Conservation (phyloP, 2,113 vertebrate genomes). For the Hystrix cristata region DNA sequence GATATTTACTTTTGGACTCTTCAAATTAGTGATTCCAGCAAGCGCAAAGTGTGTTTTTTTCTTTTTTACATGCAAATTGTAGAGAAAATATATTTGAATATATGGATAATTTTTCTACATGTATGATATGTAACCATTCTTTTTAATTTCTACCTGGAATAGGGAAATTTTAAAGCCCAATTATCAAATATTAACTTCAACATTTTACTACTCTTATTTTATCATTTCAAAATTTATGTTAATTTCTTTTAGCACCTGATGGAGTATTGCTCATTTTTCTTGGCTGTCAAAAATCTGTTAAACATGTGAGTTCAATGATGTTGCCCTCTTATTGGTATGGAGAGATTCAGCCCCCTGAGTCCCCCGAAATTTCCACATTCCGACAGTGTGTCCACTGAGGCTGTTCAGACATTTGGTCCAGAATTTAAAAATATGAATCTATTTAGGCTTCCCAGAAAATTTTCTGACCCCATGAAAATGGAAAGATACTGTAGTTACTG, state of each 20-base stretch:
- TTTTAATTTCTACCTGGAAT: neutral
- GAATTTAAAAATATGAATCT: neutral
- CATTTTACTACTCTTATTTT: neutral
- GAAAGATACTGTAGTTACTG: neutral
- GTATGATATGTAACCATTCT: neutral
- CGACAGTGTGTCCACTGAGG: neutral
- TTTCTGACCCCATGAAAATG: neutral
- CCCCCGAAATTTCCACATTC: neutral
- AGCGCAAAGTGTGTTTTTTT: neutral
- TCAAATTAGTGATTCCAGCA: neutral
- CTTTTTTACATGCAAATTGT: neutral
- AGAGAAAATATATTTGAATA: conserved; percentile 19
- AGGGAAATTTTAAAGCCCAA: neutral
- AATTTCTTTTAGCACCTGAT: neutral
- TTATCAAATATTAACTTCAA: neutral
- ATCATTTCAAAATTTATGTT: neutral
- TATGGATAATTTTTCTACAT: neutral
- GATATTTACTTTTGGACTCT: neutral
- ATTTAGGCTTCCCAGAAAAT: neutral
- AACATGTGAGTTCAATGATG: neutral
- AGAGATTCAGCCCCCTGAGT: neutral
- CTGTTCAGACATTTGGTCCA: neutral
- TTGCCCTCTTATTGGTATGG: neutral
- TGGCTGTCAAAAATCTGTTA: neutral
- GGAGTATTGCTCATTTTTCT: neutral